phyloP scores from a whole-genome alignment of 2,113 vertebrate species.

The Plecotus auritus region DNA sequence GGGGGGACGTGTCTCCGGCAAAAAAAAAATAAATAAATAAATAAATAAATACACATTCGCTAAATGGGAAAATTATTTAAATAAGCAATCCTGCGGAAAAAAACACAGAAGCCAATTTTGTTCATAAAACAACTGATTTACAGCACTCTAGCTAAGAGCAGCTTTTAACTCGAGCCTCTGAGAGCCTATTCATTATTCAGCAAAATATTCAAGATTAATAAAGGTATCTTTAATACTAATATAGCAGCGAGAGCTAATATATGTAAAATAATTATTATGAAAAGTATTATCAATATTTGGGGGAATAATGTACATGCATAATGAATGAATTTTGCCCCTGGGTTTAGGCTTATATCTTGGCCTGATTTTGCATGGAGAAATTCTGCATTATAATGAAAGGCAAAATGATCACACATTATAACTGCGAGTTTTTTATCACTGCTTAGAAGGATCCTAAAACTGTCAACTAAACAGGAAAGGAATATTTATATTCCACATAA shows the following conservation, averaged over 20 bases:
- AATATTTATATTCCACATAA: constrained; percentile 60
- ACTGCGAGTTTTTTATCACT: constrained; percentile 80
- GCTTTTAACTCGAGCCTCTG: constrained; percentile 73
- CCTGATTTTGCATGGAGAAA: constrained; percentile 86
- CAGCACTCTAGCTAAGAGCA: constrained; percentile 52
- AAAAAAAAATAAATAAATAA: background rate
- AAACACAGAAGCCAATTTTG: constrained; percentile 69
- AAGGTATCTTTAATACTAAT: constrained; percentile 88
- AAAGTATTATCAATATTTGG: constrained; percentile 93
- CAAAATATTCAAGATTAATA: constrained; percentile 85
- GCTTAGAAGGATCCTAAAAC: constrained; percentile 80
- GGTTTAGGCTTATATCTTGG: constrained; percentile 87
- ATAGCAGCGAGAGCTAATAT: constrained; percentile 89
- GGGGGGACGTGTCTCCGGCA: background rate
- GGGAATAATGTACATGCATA: constrained; percentile 91
- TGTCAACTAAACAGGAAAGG: constrained; percentile 80
- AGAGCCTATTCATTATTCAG: constrained; percentile 78
- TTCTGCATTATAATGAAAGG: constrained; percentile 83
- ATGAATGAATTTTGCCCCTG: constrained; percentile 90
- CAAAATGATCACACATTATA: constrained; percentile 87
- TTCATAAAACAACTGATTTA: constrained; percentile 66
- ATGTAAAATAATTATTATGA: constrained; percentile 91
- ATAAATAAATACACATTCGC: constrained; percentile 34
- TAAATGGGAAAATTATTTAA: constrained; percentile 73
- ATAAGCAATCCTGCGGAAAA: constrained; percentile 73